Evolutionary conservation across 2,888 invertebrate genomes (phyloP), one percentile per base, ranked within the genome.

Genomic region (Zygothrica quintamaculata): DNA sequence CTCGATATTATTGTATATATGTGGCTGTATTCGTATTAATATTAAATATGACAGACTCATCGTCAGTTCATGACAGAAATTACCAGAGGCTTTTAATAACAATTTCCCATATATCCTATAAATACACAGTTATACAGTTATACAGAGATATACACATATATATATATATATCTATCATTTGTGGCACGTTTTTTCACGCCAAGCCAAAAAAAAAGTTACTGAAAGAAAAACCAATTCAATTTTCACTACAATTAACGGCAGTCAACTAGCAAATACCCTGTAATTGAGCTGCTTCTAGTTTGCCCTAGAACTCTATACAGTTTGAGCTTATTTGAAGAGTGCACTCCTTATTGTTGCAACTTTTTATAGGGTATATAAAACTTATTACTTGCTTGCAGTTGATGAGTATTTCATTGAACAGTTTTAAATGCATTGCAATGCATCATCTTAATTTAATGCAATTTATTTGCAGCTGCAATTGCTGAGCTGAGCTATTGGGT

Each of bases 391-490:
- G 12, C 13, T 15, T 9, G 16, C 6, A n/a, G 1, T 16, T 31
- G 59, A 18, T 65, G 70, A 43, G 65, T 74, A 60, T 65, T 74
- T 47, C 65, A 53, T 64, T 55, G 40, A 69, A 33, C 37, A 22
- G n/a, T 69, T 74, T 69, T 48, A 59, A 72, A 60, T 60, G 71
- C 59, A 25, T 16, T 65, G 70, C 70, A 60, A 69, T 74, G 56
- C 65, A 37, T 53, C 71, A 65, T 75, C 51, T 62, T 75, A 71
- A 74, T 66, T 75, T 71, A 71, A 74, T 66, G 75, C 72, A 67
- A 75, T 74, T 74, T 74, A 61, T 74, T 53, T 59, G 47, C 29
- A 29, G 29, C 37, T 31, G 57, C 40, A 52, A 68, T 66, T 55
- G 67, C 3, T 5, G 39, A 42, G 3, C 16, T 25, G 36, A n/a